Conservation (phyloP, 2,113 vertebrate species). For the Upupa epops region DNA sequence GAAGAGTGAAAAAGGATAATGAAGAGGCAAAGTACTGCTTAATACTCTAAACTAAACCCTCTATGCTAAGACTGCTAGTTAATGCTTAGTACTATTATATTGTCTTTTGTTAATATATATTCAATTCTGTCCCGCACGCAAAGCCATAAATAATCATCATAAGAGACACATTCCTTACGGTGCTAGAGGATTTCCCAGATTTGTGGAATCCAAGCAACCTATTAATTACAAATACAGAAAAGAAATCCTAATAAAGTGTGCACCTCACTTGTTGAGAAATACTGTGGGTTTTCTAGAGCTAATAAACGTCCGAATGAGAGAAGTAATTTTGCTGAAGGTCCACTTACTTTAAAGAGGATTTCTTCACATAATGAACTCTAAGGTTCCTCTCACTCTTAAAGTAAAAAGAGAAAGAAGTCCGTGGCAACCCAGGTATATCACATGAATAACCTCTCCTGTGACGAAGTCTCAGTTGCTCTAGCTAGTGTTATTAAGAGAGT, state of each 20-base stretch:
- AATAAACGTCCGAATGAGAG: not conserved
- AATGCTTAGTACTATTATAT: not conserved
- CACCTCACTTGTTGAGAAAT: not conserved
- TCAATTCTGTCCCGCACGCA: not conserved
- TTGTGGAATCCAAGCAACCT: not conserved
- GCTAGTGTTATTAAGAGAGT: not conserved
- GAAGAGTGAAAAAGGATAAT: not conserved
- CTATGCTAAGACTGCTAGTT: not conserved
- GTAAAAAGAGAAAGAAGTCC: not conserved
- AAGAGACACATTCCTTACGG: not conserved
- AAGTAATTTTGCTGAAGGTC: not conserved
- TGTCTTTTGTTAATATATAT: not conserved
- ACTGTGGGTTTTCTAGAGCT: not conserved
- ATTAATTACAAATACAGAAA: not conserved
- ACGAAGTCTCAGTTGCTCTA: not conserved
- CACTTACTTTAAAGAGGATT: not conserved
- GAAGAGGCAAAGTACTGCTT: not conserved
- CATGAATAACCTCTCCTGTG: not conserved
- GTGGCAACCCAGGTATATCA: not conserved
- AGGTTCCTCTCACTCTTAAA: fast-evolving
- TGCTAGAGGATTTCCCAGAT: not conserved
- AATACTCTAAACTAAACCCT: not conserved
- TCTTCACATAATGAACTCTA: not conserved
- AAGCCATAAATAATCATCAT: not conserved
- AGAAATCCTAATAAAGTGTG: not conserved